Conservation (phyloP, 2,113 vertebrate genomes). For the Catharus fuscescens region DNA sequence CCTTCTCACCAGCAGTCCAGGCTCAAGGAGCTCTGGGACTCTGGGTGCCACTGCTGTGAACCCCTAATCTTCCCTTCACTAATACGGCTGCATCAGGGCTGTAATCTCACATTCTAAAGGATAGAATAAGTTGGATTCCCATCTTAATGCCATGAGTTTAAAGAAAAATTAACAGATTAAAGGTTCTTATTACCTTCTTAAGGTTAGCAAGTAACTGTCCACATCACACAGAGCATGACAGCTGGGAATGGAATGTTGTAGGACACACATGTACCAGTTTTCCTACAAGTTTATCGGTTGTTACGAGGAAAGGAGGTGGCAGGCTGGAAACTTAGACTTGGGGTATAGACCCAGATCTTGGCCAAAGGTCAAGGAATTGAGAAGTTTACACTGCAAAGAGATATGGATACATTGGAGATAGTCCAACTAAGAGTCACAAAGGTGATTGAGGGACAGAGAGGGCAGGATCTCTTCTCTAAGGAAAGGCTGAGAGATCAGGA, state of each 20-base stretch:
- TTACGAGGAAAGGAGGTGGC: background rate
- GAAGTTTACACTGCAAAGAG: background rate
- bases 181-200: background rate
- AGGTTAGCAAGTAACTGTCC: background rate
- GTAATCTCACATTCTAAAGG: background rate
- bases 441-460: background rate
- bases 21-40: background rate
- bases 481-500: background rate
- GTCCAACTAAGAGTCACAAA: accelerated
- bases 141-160: background rate
- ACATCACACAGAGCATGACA: accelerated
- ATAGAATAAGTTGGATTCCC: background rate
- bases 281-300: background rate
- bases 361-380: background rate
- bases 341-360: background rate
- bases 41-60: background rate
- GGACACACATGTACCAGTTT: background rate
- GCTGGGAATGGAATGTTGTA: background rate
- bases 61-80: background rate
- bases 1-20: background rate
- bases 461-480: background rate
- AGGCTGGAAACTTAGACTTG: background rate
- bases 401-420: accelerated
- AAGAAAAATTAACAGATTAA: background rate
- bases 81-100: background rate